These are phyloP conservation scores for Epistrophella euchroma DNA, from an alignment of 2,888 invertebrate species.

Conservation along the genomic window DNA sequence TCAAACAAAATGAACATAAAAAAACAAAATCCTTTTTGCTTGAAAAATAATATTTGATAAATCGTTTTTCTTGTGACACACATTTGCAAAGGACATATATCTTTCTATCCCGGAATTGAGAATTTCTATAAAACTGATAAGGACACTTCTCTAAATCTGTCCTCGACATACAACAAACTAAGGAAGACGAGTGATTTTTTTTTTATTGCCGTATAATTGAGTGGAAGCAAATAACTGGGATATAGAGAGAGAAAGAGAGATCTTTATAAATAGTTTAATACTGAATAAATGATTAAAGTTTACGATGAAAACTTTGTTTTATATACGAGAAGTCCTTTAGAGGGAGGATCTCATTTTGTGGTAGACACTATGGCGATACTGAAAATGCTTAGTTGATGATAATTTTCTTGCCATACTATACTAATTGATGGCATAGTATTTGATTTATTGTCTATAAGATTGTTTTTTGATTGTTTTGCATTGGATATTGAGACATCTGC, in stretches of 20 bases:
- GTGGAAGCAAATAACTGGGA: slow-evolving; percentile 20
- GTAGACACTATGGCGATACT: neutral
- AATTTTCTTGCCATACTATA: slow-evolving; percentile 24
- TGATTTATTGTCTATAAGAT: slow-evolving; percentile 35
- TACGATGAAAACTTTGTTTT: slow-evolving; percentile 20
- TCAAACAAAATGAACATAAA: neutral
- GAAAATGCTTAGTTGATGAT: slow-evolving; percentile 17
- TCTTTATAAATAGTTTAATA: slow-evolving; percentile 31
- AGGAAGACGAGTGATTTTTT: slow-evolving; percentile 4
- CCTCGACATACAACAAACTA: neutral
- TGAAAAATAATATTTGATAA: slow-evolving; percentile 35
- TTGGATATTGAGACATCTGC: neutral
- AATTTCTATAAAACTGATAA: slow-evolving; percentile 32
- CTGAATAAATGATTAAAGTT: slow-evolving; percentile 53
- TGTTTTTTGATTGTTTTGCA: slow-evolving; percentile 3
- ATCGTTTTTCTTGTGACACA: slow-evolving; percentile 42
- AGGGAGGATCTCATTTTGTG: slow-evolving; percentile 8
- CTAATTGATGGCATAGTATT: slow-evolving; percentile 4
- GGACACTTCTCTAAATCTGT: slow-evolving; percentile 15
- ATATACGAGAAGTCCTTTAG: neutral
- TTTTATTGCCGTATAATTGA: slow-evolving; percentile 17
- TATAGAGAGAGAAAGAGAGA: neutral
- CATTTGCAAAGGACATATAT: neutral
- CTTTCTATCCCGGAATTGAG: neutral
- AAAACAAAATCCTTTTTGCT: neutral